Base-by-base conservation (phyloP, 2,888 invertebrate species). In the Cecidostiba fungosa region DNA sequence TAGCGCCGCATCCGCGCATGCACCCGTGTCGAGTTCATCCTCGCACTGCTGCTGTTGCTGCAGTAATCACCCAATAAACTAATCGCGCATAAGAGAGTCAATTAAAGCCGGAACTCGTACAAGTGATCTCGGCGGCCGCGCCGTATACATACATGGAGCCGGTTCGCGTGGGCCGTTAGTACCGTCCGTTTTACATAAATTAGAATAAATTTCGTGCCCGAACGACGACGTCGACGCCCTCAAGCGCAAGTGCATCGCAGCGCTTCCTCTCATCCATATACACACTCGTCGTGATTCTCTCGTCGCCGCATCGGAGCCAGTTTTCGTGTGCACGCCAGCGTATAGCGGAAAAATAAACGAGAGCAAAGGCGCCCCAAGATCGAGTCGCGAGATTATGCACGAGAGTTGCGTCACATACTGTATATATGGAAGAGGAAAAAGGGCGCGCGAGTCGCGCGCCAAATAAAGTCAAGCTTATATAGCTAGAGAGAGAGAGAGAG, bases 1-100 rank as follows among this genome's bases (percentile, higher is more conserved):
- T 50, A 50, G 32, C 43, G 19, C 14, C 16, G 50, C 50, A 50
- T 50, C 50, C 50, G 50, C n/a, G 19, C 50, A 19, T 50, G 50
- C 50, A 50, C 50, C 50, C 50, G 23, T 69, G 66, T 26, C 66
- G 32, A 32, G 66, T 69, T 62, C n/a, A 39, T 59, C 39, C n/a
- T n/a, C 32, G 8, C n/a, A n/a, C n/a, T n/a, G n/a, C n/a, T n/a
- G n/a, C 43, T 39, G 23, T 14, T 26, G 29, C 50, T 19, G 29
- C 59, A 19, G 80, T 80, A 82, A 82, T 54, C 82, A 39, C 62
- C 82, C 82, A 80, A 80, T 80, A 80, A 80, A 80, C 72, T 80
- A 72, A 80, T 80, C 79, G 54, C 26, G 50, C 54, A n/a, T n/a
- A 72, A 72, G 70, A 50, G 79, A 80, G 79, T 72, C 79, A 80